Evolutionary conservation across 35 echinoderm and acorn worm genomes (phyloP).

Genomic region (Strongylocentrotus purpuratus): DNA sequence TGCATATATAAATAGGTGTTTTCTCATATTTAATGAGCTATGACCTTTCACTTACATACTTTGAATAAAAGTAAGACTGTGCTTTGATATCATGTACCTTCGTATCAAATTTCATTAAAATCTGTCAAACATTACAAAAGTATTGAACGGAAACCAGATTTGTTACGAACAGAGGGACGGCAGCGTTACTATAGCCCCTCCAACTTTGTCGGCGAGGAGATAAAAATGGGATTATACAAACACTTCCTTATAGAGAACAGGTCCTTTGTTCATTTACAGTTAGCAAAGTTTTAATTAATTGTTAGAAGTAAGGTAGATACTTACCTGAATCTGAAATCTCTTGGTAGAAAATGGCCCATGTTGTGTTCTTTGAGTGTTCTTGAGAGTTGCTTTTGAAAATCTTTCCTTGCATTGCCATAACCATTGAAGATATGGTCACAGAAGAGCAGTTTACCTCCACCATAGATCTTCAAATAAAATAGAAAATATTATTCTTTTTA

Average conservation of each 20-base stretch:
- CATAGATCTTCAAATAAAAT: conserved; percentile 75
- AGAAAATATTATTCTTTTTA: not conserved
- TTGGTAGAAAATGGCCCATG: conserved; percentile 74
- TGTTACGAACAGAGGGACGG: too few species aligned
- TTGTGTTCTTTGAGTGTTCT: conserved; percentile 63
- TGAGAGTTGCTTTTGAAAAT: conserved; percentile 88
- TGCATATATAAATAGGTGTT: too few species aligned
- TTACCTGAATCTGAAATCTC: conserved; percentile 98
- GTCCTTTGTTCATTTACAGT: not conserved
- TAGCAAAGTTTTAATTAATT: not conserved
- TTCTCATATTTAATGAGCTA: too few species aligned
- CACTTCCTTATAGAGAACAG: not conserved
- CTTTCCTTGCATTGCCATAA: conserved; percentile 95
- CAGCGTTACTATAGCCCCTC: too few species aligned
- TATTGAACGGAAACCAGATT: too few species aligned
- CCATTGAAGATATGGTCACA: conserved; percentile 99
- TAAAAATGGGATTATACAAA: not conserved
- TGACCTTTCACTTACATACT: too few species aligned
- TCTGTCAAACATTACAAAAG: too few species aligned
- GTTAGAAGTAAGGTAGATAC: not conserved
- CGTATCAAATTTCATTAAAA: too few species aligned
- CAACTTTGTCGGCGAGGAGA: too few species aligned
- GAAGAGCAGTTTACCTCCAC: conserved; percentile 78
- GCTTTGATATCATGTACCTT: too few species aligned
- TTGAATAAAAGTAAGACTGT: too few species aligned